A percentile compares a stretch with the other conserved stretches of the same genome.
These are phyloP conservation scores for Tarsius wallacei DNA, from an alignment of 2,797 vertebrate genomes.

Conservation along the genomic window DNA sequence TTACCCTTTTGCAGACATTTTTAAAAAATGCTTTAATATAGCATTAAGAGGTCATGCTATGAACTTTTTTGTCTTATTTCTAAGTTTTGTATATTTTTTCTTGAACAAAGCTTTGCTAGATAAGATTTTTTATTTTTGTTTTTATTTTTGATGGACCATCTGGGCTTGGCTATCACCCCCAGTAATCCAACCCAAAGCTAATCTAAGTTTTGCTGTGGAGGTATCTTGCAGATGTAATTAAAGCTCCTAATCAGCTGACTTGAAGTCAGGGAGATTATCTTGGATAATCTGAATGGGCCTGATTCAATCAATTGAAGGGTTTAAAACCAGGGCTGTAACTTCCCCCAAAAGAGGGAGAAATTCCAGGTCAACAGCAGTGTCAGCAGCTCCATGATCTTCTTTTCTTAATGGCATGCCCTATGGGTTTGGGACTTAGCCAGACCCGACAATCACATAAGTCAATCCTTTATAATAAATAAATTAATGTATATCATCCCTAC, in stretches of 20 bases:
- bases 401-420: not conserved
- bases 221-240: not conserved
- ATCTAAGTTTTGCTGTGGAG: not conserved
- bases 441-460: not conserved
- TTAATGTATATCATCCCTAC: not conserved
- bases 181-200: not conserved
- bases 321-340: not conserved
- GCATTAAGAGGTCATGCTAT: not conserved
- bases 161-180: not conserved
- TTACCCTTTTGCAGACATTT: not conserved
- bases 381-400: not conserved
- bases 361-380: not conserved
- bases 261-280: not conserved
- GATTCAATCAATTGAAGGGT: not conserved
- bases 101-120: not conserved
- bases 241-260: not conserved
- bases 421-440: not conserved
- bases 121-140: not conserved
- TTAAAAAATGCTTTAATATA: not conserved
- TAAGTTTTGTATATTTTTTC: not conserved
- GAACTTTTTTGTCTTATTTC: not conserved
- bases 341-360: not conserved
- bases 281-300: not conserved
- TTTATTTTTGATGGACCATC: not conserved
- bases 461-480: not conserved